Evolutionary conservation across 2,888 invertebrate species (phyloP), one percentile per base, ranked within the genome.

Genomic region (Sarcophaga caerulescens): DNA sequence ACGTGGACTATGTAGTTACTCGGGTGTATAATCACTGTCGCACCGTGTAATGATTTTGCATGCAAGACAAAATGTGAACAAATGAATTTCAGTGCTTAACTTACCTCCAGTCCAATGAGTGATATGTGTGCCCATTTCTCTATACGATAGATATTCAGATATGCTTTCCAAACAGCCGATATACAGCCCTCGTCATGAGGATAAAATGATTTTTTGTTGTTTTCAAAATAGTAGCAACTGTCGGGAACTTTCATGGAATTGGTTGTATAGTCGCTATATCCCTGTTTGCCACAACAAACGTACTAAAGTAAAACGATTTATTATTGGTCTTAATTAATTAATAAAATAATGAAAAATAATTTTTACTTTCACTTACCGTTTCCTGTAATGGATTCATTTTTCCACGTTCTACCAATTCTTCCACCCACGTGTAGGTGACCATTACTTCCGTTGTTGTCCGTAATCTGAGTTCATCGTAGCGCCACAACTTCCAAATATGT

Each of bases 51-150:
- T n/a, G n/a, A n/a, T n/a, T n/a, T n/a, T n/a, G n/a, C n/a, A n/a
- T n/a, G n/a, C n/a, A n/a, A n/a, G n/a, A n/a, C n/a, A n/a, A 25
- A 25, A 4, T 25, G 35, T 35, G 1, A 45, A 62, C 17, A 21
- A 12, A 19, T 25, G 0, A 4, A 57, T 19, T 19, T 44, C 3
- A 11, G 11, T n/a, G 6, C 8, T 5, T 12, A 4, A 35, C 85
- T 88, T 44, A 92, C 91, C 88, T 92, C 91, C 66, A 89, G 90
- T 44, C 89, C 89, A 66, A 92, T 89, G 1, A 92, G 84, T n/a
- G 89, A 85, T 19, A 87, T 75, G 84, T 92, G 91, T 4, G 87
- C 87, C 89, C 89, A 90, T 81, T 88, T 90, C 74, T 92, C 92
- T 23, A 89, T 85, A 0, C 89, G 89, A 87, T 92, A 91, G 5